Base-by-base conservation (phyloP, 2,797 vertebrate genomes). In the Menidia menidia region DNA sequence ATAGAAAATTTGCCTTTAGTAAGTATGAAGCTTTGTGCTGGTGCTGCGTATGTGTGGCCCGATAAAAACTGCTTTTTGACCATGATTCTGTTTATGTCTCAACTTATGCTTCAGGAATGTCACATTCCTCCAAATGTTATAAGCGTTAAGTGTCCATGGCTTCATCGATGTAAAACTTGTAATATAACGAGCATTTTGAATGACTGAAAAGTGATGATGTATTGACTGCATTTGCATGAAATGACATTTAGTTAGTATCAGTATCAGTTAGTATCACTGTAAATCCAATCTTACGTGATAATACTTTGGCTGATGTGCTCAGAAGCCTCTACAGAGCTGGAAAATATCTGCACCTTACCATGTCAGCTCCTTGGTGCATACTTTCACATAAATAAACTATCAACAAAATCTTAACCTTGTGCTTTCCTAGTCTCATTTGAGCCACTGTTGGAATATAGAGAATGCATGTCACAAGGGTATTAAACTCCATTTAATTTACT, bases 401-500 rank as follows among this genome's bases (percentile, higher is more conserved):
- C 13, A 32, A 42, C n/a, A 39, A 25, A 47, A 44, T 43, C 2
- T 19, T 16, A 13, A 55, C 44, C 30, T 48, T 35, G 30, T 48
- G 12, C 43, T 16, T 31, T 4, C 13, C 3, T 43, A 45, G 33
- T 57, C 15, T 14, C 25, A 57, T 30, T 41, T 32, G 30, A 54
- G 41, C 58, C 39, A 31, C 43, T 60, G 32, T 3, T 57, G 42
- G 57, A 53, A 75, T 58, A 64, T 45, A n/a, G 25, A 10, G 6
- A 30, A 75, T 2, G 16, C 32, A 56, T 68, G 56, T 47, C 61
- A 68, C 50, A 60, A 43, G 56, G 64, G 31, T 31, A 64, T 75
- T 85, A 64, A 77, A 12, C 80, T 81, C 57, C 14, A 75, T 74
- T 76, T 87, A 41, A 77, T 82, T 78, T 67, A 73, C 60, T n/a